Evolutionary conservation across 2,797 vertebrate genomes (phyloP).

Genomic region (Euphonia xanthogaster): DNA sequence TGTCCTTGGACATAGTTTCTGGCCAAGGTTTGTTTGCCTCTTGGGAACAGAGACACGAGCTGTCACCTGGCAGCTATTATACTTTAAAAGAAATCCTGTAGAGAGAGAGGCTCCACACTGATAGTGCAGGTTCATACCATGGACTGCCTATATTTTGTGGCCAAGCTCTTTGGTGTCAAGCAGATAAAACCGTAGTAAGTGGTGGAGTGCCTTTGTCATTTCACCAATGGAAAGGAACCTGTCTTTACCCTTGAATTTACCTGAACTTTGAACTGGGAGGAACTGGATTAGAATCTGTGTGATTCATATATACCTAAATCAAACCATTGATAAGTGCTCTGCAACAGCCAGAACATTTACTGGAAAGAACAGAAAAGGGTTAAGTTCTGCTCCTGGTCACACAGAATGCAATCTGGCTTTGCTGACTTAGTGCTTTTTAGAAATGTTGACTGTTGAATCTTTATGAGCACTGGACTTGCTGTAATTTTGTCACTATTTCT

Average conservation of each 20-base stretch:
- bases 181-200: not conserved
- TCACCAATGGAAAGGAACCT: not conserved
- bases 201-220: not conserved
- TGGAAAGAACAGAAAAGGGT: not conserved
- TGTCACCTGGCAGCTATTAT: not conserved
- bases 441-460: not conserved
- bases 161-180: not conserved
- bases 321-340: not conserved
- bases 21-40: not conserved
- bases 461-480: not conserved
- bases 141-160: not conserved
- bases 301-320: not conserved
- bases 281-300: not conserved
- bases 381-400: not conserved
- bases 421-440: not conserved
- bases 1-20: not conserved
- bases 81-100: not conserved
- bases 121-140: not conserved
- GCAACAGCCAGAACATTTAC: not conserved
- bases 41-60: not conserved
- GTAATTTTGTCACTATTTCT: not conserved
- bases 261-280: not conserved
- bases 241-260: not conserved
- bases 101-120: not conserved
- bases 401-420: not conserved